phyloP scores from a whole-genome alignment of 2,113 vertebrate genomes.

The Centropristis striata region DNA sequence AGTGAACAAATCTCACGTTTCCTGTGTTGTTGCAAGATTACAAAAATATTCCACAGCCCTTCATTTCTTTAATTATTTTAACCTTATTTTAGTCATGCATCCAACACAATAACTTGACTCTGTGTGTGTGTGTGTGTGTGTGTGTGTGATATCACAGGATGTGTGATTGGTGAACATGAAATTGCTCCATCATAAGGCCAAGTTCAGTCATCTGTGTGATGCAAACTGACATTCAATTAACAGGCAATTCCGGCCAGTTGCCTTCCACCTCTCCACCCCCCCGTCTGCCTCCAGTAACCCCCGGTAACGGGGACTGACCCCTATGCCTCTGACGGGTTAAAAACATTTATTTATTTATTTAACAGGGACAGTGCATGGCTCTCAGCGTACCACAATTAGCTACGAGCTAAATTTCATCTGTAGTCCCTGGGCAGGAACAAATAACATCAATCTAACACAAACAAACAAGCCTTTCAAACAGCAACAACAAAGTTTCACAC shows the following conservation, averaged over 20 bases:
- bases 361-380: too few species aligned
- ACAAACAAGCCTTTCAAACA: too few species aligned
- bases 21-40: background rate
- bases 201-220: slow-evolving; percentile 75
- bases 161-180: slow-evolving; percentile 23
- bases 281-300: background rate
- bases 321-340: background rate
- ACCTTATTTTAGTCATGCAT: too few species aligned
- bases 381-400: too few species aligned
- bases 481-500: too few species aligned
- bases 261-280: slow-evolving; percentile 25
- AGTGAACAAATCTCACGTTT: background rate
- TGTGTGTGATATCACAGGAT: slow-evolving; percentile 8
- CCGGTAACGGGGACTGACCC: slow-evolving; percentile 18
- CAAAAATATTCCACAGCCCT: background rate
- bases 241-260: slow-evolving; percentile 55
- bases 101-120: background rate
- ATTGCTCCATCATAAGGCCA: slow-evolving; percentile 28
- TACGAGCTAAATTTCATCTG: too few species aligned
- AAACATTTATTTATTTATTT: too few species aligned
- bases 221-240: slow-evolving; percentile 80
- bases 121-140: background rate
- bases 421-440: too few species aligned
- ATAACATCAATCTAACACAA: too few species aligned
- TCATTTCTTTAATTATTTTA: background rate